Evolutionary conservation across 2,888 invertebrate species (phyloP).

Genomic region (Coelinius sp.): DNA sequence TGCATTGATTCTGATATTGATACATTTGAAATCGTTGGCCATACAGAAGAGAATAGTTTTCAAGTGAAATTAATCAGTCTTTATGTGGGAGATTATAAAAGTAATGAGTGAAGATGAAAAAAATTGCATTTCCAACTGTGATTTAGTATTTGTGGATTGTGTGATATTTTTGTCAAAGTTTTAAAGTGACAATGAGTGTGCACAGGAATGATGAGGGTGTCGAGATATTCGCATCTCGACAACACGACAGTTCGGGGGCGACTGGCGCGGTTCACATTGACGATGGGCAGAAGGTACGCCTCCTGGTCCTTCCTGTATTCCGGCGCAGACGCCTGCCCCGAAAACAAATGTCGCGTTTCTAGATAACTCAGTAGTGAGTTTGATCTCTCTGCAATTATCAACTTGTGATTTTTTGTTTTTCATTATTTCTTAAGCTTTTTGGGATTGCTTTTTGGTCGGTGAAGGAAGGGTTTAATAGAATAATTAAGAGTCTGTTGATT

Average conservation of each 20-base stretch:
- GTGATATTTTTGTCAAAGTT: background rate
- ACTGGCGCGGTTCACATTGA: conserved; percentile 52
- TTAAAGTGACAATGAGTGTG: conserved; percentile 38
- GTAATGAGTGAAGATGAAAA: background rate
- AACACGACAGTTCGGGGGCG: conserved; percentile 58
- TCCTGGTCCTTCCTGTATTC: conserved; percentile 54
- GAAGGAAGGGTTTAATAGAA: too few relatives aligned
- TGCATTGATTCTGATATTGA: background rate
- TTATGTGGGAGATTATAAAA: background rate
- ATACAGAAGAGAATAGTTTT: too few relatives aligned
- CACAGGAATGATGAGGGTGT: conserved; percentile 52
- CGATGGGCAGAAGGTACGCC: conserved; percentile 57
- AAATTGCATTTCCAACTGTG: background rate
- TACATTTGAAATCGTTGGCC: too few relatives aligned
- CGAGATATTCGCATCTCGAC: conserved; percentile 53
- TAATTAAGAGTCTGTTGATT: too few relatives aligned
- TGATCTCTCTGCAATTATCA: background rate
- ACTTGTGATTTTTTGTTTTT: conserved; percentile 4
- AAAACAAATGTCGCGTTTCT: conserved; percentile 43
- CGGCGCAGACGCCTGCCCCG: conserved; percentile 48
- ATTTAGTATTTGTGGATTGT: background rate
- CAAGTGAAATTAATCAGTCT: background rate
- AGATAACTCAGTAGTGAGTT: background rate
- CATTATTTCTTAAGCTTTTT: conserved; percentile 24
- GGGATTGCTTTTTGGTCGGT: too few relatives aligned